Evolutionary conservation across 92 coral and sea anemone species (phyloP), one percentile per base, ranked within the genome.

Genomic region (Epizoanthus ramosus): DNA sequence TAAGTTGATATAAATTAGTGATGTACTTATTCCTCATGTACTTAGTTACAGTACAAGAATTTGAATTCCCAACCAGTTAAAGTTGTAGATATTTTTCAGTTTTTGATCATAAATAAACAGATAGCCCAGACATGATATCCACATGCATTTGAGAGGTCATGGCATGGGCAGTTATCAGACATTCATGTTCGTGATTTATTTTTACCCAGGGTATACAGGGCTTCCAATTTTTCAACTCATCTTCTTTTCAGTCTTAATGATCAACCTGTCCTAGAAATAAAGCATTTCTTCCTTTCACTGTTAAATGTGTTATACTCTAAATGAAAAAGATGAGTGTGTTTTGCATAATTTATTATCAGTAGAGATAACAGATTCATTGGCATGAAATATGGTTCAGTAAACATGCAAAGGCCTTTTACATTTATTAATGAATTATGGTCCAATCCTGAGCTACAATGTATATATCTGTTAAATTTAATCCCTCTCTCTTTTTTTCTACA

Each of bases 381-480:
- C 63, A 57, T 21, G 50, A 37, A 19, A 77, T 33, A 77, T 39
- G 71, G 70, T 15, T 77, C 65, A 77, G 53, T 77, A 41, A 77
- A 41, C 71, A 61, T 39, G 65, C n/a, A 5, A 15, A 9, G 5
- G 33, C 18, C 68, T 63, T 77, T 28, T 43, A 22, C 59, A 77
- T 28, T 28, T 28, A 28, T 77, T 77, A 41, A 41, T 41, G 66
- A 67, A 21, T 50, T 77, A 39, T 5, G 4, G 39, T 43, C 39
- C 72, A 67, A 67, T 19, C 72, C 24, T 77, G 70, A 59, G 82
- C 47, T 19, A 50, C 54, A 50, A 50, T 50, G 54, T 50, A 77
- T 63, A 24, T 77, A 22, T 77, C 71, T 77, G 82, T 77, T 77
- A 77, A 63, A 77, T n/a, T 77, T 41, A 61, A 77, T 77, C 22